Conservation (phyloP, 2,113 vertebrate genomes). For the Vulpes vulpes region DNA sequence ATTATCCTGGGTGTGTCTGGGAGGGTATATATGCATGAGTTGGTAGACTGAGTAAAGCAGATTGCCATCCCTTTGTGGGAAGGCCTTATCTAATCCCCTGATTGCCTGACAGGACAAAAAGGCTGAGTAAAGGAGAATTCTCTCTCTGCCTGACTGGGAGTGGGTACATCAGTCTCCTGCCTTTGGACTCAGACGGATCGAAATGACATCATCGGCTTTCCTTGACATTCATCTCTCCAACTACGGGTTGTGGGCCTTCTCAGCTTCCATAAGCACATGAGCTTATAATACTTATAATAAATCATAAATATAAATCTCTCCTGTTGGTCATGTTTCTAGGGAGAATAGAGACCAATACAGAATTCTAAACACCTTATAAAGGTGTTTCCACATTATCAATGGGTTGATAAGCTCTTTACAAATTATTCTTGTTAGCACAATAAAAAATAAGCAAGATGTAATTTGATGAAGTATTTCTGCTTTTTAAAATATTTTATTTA, state of each 20-base stretch:
- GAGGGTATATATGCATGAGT: not conserved
- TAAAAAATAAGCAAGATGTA: constrained; percentile 21
- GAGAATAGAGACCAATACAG: not conserved
- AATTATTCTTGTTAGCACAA: not conserved
- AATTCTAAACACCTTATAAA: not conserved
- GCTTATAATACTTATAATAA: not conserved
- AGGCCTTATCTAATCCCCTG: not conserved
- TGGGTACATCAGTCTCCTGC: not conserved
- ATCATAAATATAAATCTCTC: not conserved
- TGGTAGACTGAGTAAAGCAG: not conserved
- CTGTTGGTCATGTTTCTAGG: not conserved
- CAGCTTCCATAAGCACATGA: not conserved
- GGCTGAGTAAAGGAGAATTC: not conserved
- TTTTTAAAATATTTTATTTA: too few species aligned
- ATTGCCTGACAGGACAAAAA: not conserved
- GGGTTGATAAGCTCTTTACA: not conserved
- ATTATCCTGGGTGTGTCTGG: not conserved
- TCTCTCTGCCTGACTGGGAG: not conserved
- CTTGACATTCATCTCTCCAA: not conserved
- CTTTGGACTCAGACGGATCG: not conserved
- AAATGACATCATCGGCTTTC: not conserved
- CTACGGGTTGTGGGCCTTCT: not conserved
- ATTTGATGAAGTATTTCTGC: constrained; percentile 23
- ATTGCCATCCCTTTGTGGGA: not conserved
- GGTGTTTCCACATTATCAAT: not conserved